Conservation (phyloP, 2,797 vertebrate genomes). For the Trematomus bernacchii region DNA sequence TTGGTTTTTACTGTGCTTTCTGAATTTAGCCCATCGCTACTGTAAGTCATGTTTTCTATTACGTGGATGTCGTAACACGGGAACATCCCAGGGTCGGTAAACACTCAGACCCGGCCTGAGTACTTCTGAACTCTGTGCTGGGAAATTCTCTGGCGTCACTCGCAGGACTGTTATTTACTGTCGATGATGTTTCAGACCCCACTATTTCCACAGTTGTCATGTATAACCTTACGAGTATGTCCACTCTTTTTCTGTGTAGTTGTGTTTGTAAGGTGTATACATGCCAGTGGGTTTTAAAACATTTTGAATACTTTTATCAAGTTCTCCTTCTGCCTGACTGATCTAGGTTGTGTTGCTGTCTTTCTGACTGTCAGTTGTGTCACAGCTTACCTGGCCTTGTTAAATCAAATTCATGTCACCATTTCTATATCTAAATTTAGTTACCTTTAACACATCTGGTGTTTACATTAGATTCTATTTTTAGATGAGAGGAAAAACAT, state of each 20-base stretch:
- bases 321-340: constrained; percentile 15
- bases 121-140: constrained; percentile 48
- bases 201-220: constrained; percentile 67
- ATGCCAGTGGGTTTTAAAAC: constrained; percentile 41
- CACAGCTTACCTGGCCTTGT: constrained; percentile 8
- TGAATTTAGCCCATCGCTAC: constrained; percentile 46
- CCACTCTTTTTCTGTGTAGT: constrained; percentile 61
- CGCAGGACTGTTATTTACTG: constrained; percentile 59
- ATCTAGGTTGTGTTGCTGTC: not conserved
- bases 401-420: not conserved
- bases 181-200: constrained; percentile 54
- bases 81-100: constrained; percentile 68
- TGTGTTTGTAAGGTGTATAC: constrained; percentile 28
- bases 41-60: constrained; percentile 80
- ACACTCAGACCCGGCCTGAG: constrained; percentile 40
- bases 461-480: constrained; percentile 32
- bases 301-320: constrained; percentile 15
- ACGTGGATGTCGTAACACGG: constrained; percentile 53
- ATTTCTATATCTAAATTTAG: constrained; percentile 4
- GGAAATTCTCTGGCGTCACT: constrained; percentile 76
- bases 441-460: constrained; percentile 21
- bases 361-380: constrained; percentile 12
- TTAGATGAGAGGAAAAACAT: constrained; percentile 27
- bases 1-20: constrained; percentile 50
- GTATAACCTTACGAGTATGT: constrained; percentile 48